Evolutionary conservation across 2,888 invertebrate genomes (phyloP), one percentile per base, ranked within the genome.

Genomic region (Steinernema carpocapsae): DNA sequence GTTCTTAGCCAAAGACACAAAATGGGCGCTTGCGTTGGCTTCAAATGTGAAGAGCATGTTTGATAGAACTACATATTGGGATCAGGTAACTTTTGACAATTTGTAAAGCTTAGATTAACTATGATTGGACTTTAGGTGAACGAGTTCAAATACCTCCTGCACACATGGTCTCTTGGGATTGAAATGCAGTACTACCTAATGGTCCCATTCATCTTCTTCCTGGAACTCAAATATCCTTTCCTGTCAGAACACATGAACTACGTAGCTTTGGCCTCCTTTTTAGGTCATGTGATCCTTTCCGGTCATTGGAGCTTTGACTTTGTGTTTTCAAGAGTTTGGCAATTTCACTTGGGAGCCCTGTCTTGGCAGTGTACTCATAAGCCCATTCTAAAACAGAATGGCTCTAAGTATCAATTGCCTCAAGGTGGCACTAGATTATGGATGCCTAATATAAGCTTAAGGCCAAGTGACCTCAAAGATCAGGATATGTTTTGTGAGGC

Each of bases 101-200:
- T 3, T 48, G 3, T 17, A 4, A 48, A 48, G n/a, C 48, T n/a
- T 2, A 48, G 14, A 2, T 17, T 4, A 7, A 43, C 7, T 14
- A 43, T 43, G n/a, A 43, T 14, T 14, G 4, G 48, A 70, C n/a
- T 71, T 6, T 14, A 71, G 71, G 42, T 59, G 22, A 42, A 19
- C 42, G 45, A 72, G 19, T 72, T 51, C 64, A 24, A 32, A 17
- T 72, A 74, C 52, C 43, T 74, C 46, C 37, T 51, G 24, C 74
- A 74, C 73, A 48, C 51, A 12, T 74, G 74, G 74, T 72, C 74
- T 7, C 56, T 74, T 3, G 22, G 26, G 12, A 73, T 74, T 1
- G 74, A 74, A n/a, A 26, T 74, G 51, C 74, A 74, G 43, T 74
- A 42, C 43, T 74, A 74, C 51, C 22, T 72, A 6, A 19, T 74